phyloP scores from a whole-genome alignment of 2,113 vertebrate species.

The Phrynosoma blainvillii region DNA sequence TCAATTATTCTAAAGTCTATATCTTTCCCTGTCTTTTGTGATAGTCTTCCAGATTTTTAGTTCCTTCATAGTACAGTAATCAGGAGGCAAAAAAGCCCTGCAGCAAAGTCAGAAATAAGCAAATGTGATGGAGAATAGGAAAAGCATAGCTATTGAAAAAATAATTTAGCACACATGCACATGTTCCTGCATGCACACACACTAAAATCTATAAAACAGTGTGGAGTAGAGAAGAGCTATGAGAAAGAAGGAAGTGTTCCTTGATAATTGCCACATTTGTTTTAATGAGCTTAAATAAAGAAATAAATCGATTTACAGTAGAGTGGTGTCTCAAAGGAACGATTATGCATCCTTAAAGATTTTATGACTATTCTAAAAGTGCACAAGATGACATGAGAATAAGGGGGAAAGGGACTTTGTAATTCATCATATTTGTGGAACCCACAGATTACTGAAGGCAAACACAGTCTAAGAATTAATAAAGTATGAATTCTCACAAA shows the following conservation, averaged over 20 bases:
- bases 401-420: no score
- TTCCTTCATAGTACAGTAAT: neutral
- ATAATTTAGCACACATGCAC: neutral
- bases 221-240: neutral
- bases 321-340: neutral
- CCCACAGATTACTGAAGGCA: neutral
- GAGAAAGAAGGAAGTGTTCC: neutral
- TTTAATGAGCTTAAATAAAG: neutral
- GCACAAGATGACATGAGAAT: neutral
- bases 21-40: neutral
- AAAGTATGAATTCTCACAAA: neutral
- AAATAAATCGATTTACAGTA: no score
- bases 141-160: neutral
- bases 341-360: neutral
- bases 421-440: neutral
- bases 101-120: neutral
- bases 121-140: neutral
- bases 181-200: neutral
- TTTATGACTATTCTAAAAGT: neutral
- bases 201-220: neutral
- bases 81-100: neutral
- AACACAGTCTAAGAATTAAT: neutral
- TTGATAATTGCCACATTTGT: neutral
- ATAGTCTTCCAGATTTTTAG: neutral
- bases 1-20: neutral